Evolutionary conservation across 2,113 vertebrate genomes (phyloP), one percentile per base, ranked within the genome.

Genomic region (Microtus richardsoni): DNA sequence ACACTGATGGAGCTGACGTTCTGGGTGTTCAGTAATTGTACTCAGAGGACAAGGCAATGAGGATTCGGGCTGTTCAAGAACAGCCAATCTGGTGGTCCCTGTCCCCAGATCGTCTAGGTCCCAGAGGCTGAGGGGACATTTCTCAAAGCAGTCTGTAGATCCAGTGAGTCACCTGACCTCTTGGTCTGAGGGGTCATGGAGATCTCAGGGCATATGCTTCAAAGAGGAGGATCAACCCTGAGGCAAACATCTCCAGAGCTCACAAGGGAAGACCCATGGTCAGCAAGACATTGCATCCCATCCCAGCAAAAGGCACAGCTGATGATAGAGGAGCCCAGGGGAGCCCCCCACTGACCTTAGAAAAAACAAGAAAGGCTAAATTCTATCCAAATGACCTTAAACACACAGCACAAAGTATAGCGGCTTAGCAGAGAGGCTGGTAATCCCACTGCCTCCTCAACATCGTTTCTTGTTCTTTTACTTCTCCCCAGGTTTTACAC

Each of bases 361-460:
- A 16, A 64, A 64, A 64, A 64, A 41, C 26, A 84, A 84, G 39
- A 1, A 64, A 64, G 62, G 26, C 39, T 64, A 44, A 44, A 44
- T 33, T 44, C 26, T 64, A 44, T 9, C 22, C 39, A 19, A 26
- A 5, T 33, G 60, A 44, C 41, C 60, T 84, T 28, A 84, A 84
- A 44, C 82, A 28, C 80, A 19, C 82, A 84, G 39, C 60, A 41
- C n/a, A 28, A 41, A 41, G 58, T 62, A 83, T 14, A 83, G 80
- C 13, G 3, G 58, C 28, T 41, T 17, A 41, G 13, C 36, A 62
- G 41, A 41, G n/a, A 0, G 3, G 0, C 11, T 11, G 58, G n/a
- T 30, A 28, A 11, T 44, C 36, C n/a, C 30, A 16, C 13, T 36
- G 30, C 66, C 66, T 68, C 66, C 5, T 33, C 66, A 68, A 68